Evolutionary conservation across 2,888 invertebrate species (phyloP), one percentile per base, ranked within the genome.

Genomic region (Pterostichus madidus): DNA sequence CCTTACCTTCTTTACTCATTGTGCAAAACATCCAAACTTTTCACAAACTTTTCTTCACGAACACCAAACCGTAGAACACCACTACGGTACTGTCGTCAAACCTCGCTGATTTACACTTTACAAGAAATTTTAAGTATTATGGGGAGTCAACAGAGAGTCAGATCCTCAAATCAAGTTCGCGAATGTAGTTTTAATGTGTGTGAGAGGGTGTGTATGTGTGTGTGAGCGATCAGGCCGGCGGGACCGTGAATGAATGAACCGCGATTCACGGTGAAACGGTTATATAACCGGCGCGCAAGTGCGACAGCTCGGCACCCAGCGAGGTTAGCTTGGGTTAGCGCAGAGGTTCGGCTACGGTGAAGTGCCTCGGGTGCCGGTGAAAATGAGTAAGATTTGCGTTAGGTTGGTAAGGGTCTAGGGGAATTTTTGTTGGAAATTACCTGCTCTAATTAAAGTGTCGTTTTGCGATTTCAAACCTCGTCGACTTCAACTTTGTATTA

Each of bases 211-310:
- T 10, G 10, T 8, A 0, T 8, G 10, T 10, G 10, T 8, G 11
- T 8, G 10, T 53, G 11, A 10, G 53, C 17, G 49, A 11, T 46
- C 17, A 10, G 53, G 13, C 10, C 32, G 11, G 76, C 13, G 53
- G 53, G 56, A 77, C 35, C 44, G 56, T 53, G 77, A 77, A 77
- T 77, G 77, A 77, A 77, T 77, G 77, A 56, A 56, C 13, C 39
- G 77, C 77, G 77, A 39, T 56, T 39, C 56, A 56, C 56, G 13
- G 56, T 7, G 75, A 31, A 13, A 13, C 39, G 59, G 77, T 77
- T 77, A 77, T 77, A 77, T 77, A 77, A 77, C 39, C 53, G 35
- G 17, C 56, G 56, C 49, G 35, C 53, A 52, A 13, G 64, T 49
- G 46, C 73, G 11, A n/a, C 31, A 17, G 73, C 46, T 8, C n/a